Percentiles rank a stretch among this genome's conserved stretches.
Evolutionary conservation across 2,888 invertebrate genomes (phyloP).

Genomic region (Elysia crispata): DNA sequence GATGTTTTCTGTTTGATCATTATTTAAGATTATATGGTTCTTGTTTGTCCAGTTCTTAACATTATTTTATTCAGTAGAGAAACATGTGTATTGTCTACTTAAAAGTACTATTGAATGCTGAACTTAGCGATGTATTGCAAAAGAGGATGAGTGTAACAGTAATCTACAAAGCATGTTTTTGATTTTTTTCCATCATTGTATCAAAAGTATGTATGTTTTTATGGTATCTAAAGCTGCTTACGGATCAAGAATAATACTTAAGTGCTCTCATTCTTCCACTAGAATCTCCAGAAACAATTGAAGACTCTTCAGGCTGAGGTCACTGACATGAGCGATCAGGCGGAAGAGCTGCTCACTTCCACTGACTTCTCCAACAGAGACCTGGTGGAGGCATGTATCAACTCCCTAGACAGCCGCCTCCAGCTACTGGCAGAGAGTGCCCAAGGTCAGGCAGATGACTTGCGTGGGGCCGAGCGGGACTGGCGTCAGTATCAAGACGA

Average conservation of each 20-base stretch:
- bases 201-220: conserved; percentile 7
- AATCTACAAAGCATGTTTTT: no score
- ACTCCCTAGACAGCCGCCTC: conserved; percentile 65
- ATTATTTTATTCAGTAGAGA: no score
- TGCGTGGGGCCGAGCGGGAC: conserved; percentile 59
- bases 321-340: conserved; percentile 60
- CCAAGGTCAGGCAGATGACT: conserved; percentile 61
- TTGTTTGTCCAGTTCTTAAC: no score
- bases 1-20: no score
- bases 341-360: conserved; percentile 62
- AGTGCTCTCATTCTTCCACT: no score
- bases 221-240: no score
- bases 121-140: no score
- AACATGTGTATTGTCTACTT: no score
- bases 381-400: conserved; percentile 65
- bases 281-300: conserved; percentile 69
- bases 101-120: no score
- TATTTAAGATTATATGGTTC: no score
- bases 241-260: no score
- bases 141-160: no score
- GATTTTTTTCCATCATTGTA: neutral
- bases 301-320: conserved; percentile 78
- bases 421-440: conserved; percentile 66
- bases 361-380: conserved; percentile 62
- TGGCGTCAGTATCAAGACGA: conserved; percentile 68